Percentiles rank a stretch among this genome's conserved stretches.
Evolutionary conservation across 2,888 invertebrate species (phyloP).

Genomic region (Capitulum mitella): DNA sequence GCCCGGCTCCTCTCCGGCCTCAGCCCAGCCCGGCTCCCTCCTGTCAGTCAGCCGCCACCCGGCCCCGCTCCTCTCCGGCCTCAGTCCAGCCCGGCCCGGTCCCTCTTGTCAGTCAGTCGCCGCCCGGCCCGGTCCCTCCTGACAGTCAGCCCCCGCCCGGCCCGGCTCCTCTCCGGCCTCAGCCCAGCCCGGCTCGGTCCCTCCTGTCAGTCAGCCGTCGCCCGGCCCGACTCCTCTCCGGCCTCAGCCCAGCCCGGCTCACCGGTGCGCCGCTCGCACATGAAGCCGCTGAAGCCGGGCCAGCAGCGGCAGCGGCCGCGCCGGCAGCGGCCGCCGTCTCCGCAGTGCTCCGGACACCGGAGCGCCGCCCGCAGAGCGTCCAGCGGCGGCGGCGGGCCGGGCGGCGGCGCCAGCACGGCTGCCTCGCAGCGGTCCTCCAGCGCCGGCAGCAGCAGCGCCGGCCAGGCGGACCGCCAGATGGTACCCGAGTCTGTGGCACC

Average conservation of each 20-base stretch:
- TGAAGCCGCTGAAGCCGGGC: not conserved
- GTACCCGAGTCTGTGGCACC: not conserved
- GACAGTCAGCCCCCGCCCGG: too few relatives aligned
- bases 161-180: not conserved
- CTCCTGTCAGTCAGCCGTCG: too few relatives aligned
- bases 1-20: not conserved
- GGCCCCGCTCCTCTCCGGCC: too few relatives aligned
- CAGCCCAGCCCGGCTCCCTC: not conserved
- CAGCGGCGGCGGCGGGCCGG: not conserved
- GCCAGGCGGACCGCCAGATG: not conserved
- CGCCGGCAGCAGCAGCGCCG: not conserved
- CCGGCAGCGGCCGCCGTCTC: not conserved
- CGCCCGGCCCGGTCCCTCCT: too few relatives aligned
- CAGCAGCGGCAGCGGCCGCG: not conserved
- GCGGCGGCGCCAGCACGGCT: not conserved
- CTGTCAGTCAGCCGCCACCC: too few relatives aligned
- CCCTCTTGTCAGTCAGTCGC: too few relatives aligned
- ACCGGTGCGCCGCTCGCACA: not conserved
- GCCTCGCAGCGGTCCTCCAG: constrained; percentile 3
- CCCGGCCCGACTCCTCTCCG: not conserved
- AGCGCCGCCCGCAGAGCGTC: not conserved
- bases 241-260: not conserved
- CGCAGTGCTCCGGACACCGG: not conserved
- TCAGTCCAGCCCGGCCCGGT: too few relatives aligned
- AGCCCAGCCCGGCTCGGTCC: not conserved